phyloP scores from a whole-genome alignment of 2,113 vertebrate species.

The Myodes glareolus region DNA sequence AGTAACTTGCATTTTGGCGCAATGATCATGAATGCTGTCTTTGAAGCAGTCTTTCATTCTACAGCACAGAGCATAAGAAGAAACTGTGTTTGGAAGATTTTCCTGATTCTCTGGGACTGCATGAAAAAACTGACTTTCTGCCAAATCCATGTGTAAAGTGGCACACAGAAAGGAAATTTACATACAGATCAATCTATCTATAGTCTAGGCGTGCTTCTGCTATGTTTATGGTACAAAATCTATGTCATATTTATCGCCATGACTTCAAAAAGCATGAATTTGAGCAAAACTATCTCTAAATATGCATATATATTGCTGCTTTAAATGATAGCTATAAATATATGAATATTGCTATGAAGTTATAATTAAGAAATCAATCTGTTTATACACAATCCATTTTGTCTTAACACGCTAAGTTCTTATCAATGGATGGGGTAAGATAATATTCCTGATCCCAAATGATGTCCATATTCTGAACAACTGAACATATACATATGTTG shows the following conservation, averaged over 20 bases:
- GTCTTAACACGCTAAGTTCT: not conserved
- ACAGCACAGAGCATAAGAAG: not conserved
- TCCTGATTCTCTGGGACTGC: not conserved
- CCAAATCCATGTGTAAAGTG: not conserved
- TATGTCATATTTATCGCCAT: not conserved
- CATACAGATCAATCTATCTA: fast-evolving
- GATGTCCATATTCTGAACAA: not conserved
- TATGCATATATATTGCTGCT: not conserved
- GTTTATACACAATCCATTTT: not conserved
- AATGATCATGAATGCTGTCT: not conserved
- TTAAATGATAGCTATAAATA: not conserved
- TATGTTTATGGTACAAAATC: not conserved
- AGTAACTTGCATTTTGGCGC: not conserved
- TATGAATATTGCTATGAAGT: not conserved
- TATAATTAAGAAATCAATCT: not conserved
- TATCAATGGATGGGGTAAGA: not conserved
- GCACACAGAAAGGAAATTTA: fast-evolving
- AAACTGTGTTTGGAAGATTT: not conserved
- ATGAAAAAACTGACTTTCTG: not conserved
- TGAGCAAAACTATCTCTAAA: not conserved
- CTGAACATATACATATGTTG: not conserved
- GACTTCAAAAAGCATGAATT: not conserved
- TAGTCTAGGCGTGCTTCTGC: too few relatives aligned
- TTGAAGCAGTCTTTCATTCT: not conserved
- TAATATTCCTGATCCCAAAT: not conserved